phyloP scores from a whole-genome alignment of 2,797 vertebrate species.

The Peromyscus nudipes region DNA sequence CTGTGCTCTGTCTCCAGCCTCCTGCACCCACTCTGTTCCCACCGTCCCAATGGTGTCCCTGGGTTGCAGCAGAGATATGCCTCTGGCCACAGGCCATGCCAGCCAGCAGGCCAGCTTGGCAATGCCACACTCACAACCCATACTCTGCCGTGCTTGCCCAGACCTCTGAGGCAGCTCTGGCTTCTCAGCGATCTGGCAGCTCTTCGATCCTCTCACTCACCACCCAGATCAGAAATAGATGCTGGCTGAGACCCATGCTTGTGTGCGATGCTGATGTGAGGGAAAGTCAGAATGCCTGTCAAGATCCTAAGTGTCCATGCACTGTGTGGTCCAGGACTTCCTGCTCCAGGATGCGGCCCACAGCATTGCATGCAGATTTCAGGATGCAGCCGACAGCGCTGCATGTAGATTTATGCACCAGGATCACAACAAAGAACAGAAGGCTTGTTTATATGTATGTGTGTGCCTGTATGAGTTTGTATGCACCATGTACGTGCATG shows the following conservation, averaged over 20 bases:
- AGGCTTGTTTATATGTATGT: background rate
- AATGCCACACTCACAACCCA: background rate
- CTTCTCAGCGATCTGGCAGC: background rate
- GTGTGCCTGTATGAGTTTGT: background rate
- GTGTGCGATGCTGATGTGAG: background rate
- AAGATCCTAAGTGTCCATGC: background rate
- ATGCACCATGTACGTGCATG: no score
- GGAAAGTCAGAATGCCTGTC: background rate
- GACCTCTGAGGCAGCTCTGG: background rate
- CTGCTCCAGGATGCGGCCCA: background rate
- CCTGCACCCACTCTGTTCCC: background rate
- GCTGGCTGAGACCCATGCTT: background rate
- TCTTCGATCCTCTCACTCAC: background rate
- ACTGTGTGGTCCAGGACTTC: background rate
- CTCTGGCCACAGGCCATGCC: background rate
- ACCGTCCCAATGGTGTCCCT: rapidly evolving
- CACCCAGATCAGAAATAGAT: background rate
- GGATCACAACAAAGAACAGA: background rate
- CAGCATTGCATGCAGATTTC: background rate
- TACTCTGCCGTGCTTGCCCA: background rate
- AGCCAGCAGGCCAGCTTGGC: background rate
- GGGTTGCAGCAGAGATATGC: background rate
- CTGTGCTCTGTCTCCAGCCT: background rate
- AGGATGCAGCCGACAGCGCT: background rate
- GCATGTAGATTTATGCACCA: rapidly evolving